phyloP scores from a whole-genome alignment of 2,888 invertebrate species.

The Crocallis elinguaria region DNA sequence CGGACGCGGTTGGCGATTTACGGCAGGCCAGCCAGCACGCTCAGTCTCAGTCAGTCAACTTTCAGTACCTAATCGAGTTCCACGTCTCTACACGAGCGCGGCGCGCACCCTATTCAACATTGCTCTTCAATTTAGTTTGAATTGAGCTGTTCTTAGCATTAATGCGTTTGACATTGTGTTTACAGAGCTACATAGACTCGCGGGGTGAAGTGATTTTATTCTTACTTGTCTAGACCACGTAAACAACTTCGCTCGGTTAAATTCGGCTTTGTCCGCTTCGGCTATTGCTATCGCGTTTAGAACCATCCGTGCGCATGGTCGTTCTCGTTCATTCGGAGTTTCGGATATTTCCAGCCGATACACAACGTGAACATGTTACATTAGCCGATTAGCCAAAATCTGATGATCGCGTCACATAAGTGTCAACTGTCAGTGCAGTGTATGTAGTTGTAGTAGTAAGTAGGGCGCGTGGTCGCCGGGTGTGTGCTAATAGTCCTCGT shows the following conservation, averaged over 20 bases:
- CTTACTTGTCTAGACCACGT: conserved; percentile 28
- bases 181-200: conserved; percentile 1
- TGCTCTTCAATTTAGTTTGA: conserved; percentile 6
- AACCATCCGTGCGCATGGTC: conserved; percentile 37
- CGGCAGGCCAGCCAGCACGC: conserved; percentile 11
- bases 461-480: conserved; percentile 49
- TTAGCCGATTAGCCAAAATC: conserved; percentile 36
- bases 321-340: conserved; percentile 47
- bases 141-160: not conserved
- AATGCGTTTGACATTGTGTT: conserved; percentile 10
- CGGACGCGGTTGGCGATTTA: conserved; percentile 3
- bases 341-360: not conserved
- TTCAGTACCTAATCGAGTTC: conserved; percentile 14
- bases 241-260: conserved; percentile 40
- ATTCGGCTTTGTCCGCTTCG: conserved; percentile 45
- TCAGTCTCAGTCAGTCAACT: conserved; percentile 1
- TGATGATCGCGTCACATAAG: conserved; percentile 37
- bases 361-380: not conserved
- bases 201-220: conserved; percentile 1
- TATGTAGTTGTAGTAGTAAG: conserved; percentile 39
- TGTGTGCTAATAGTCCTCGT: conserved; percentile 46
- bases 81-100: conserved; percentile 18
- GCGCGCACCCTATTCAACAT: conserved; percentile 9
- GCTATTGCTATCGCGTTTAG: conserved; percentile 32
- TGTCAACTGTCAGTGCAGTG: conserved; percentile 45